Evolutionary conservation across 1,140 invertebrate species (phyloP).

Genomic region (Trachymyrmex septentrionalis): DNA sequence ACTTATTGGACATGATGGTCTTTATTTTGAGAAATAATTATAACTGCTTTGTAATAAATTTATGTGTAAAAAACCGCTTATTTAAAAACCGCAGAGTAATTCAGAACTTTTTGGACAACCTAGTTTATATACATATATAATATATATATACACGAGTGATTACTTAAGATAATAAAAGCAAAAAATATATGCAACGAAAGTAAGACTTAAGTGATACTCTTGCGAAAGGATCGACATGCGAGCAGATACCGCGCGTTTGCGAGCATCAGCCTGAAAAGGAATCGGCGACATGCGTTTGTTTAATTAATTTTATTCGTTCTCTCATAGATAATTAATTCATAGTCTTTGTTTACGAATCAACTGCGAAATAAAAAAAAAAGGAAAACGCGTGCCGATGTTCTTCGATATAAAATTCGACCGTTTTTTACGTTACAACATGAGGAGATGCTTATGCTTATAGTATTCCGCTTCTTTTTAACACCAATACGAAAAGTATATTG

Average conservation of each 20-base stretch:
- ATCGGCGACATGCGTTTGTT: conserved; percentile 3
- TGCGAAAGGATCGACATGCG: conserved; percentile 21
- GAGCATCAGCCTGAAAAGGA: conserved; percentile 10
- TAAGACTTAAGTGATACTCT: conserved; percentile 62
- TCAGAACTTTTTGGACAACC: no score
- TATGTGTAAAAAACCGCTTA: no score
- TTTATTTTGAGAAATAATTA: no score
- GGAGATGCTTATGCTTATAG: conserved; percentile 6
- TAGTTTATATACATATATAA: not conserved
- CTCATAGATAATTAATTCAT: conserved; percentile 19
- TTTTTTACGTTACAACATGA: not conserved
- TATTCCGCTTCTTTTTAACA: conserved; percentile 56
- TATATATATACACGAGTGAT: conserved; percentile 31
- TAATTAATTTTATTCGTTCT: conserved; percentile 10
- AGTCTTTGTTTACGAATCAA: not conserved
- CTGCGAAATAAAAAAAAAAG: conserved; percentile 7
- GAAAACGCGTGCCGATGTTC: conserved; percentile 26
- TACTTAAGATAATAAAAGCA: conserved; percentile 69
- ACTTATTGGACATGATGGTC: no score
- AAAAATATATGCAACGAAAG: conserved; percentile 73
- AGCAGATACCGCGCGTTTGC: conserved; percentile 15
- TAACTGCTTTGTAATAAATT: no score
- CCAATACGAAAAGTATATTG: conserved; percentile 51
- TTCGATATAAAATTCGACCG: conserved; percentile 35
- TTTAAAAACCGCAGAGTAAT: no score